phyloP scores from a whole-genome alignment of 1,140 invertebrate species.

The Conus ventricosus region DNA sequence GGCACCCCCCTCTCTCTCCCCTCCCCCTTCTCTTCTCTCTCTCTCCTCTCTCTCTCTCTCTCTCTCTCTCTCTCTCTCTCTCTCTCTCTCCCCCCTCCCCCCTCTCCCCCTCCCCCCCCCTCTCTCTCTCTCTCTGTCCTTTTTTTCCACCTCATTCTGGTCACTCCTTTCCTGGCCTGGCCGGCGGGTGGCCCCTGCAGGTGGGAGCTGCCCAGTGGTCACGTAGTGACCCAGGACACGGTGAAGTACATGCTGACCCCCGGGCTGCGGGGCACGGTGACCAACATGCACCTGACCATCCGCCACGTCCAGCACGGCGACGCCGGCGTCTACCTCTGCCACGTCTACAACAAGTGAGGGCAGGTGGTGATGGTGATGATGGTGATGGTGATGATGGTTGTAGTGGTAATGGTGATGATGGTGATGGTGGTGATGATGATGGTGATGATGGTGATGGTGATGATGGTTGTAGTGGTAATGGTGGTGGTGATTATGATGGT shows the following conservation, averaged over 20 bases:
- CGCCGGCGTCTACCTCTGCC: conserved; percentile 37
- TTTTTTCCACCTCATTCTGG: background rate
- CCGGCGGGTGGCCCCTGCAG: background rate
- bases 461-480: too few species aligned
- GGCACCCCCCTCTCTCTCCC: too few species aligned
- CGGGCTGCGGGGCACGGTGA: background rate
- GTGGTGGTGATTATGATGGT: too few species aligned
- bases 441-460: too few species aligned
- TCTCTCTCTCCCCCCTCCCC: too few species aligned
- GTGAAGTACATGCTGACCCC: conserved; percentile 27
- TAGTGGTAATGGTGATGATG: too few species aligned
- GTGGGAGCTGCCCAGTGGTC: conserved; percentile 25
- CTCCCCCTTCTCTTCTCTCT: too few species aligned
- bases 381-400: too few species aligned
- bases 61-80: background rate
- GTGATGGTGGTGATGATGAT: too few species aligned
- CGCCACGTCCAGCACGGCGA: conserved; percentile 20
- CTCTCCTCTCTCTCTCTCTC: background rate
- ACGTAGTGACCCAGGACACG: background rate
- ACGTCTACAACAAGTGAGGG: conserved; percentile 1
- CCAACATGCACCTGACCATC: conserved; percentile 31
- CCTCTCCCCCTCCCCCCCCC: too few species aligned
- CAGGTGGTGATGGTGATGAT: too few species aligned
- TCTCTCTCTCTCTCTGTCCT: background rate
- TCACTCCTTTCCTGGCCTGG: background rate